Evolutionary conservation across 2,888 invertebrate genomes (phyloP), one percentile per base, ranked within the genome.

Genomic region (Agrochola lychnidis): DNA sequence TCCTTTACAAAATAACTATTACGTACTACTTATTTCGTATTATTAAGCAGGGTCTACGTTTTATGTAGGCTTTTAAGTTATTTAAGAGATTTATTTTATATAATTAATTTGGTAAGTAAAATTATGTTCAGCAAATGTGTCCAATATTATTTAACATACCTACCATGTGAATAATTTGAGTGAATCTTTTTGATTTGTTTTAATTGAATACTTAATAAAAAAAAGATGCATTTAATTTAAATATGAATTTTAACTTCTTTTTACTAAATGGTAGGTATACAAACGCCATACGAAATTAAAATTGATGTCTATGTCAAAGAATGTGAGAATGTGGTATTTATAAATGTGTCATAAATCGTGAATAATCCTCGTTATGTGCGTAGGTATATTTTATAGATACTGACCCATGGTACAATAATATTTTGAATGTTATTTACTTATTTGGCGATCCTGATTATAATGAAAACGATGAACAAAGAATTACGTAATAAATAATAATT

Each of bases 1-100:
- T 90, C 84, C 83, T 88, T 89, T 88, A 91, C 77, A 88, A 85
- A 86, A 81, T 90, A 87, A 83, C 85, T 91, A 88, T 89, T 89
- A 88, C 78, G 87, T 91, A 89, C 90, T 92, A 86, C 83, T 91
- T 93, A 93, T 86, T 91, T 93, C 90, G 91, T 94, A 93, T 93
- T 93, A 92, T 91, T 94, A 94, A 92, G 90, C 86, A 89, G 90
- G 87, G 95, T 93, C 96, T 96, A 95, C 96, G 96, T 96, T 96
- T 95, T 96, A 96, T 93, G 96, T 94, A 96, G 95, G 92, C 95
- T 94, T 92, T 90, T 95, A 95, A 94, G 93, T 95, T 94, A 94
- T 93, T 92, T 91, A 92, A 92, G 92, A 91, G 88, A 91, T 91
- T 92, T 89, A 90, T 91, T 92, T 92, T 87, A 90, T 91, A 89